Evolutionary conservation across 2,888 invertebrate genomes (phyloP).

Genomic region (Sericinus montela): DNA sequence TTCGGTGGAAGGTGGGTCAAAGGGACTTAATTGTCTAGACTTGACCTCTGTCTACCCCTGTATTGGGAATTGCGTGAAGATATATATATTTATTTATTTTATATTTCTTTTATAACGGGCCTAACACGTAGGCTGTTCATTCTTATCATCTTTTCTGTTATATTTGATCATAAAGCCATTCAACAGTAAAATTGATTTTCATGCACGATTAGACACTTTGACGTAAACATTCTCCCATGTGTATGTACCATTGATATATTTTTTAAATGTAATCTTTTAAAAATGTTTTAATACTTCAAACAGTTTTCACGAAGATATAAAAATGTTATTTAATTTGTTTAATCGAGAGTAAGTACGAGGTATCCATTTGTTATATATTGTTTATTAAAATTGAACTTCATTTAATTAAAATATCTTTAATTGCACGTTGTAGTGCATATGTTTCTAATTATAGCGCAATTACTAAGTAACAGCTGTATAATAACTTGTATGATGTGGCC

Average conservation of each 20-base stretch:
- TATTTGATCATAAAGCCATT: slow-evolving; percentile 38
- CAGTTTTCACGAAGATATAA: background rate
- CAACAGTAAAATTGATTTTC: slow-evolving; percentile 47
- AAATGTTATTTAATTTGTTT: slow-evolving; percentile 20
- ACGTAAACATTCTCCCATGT: background rate
- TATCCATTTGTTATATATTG: background rate
- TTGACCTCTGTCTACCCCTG: too few species aligned
- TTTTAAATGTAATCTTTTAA: slow-evolving; percentile 6
- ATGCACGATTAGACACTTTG: slow-evolving; percentile 33
- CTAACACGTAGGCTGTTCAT: background rate
- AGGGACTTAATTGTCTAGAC: too few species aligned
- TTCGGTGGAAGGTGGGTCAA: too few species aligned
- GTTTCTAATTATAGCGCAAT: slow-evolving; percentile 27
- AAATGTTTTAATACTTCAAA: background rate
- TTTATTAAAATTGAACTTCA: background rate
- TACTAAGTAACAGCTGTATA: slow-evolving; percentile 28
- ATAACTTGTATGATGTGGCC: slow-evolving; percentile 28
- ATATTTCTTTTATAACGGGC: background rate
- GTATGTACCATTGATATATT: background rate
- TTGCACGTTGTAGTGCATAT: slow-evolving; percentile 36
- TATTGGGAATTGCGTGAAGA: too few species aligned
- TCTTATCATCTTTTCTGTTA: slow-evolving; percentile 20
- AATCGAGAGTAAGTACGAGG: slow-evolving; percentile 28
- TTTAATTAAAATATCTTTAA: background rate
- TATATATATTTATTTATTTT: too few species aligned